Base-by-base conservation (phyloP, 1,140 invertebrate genomes). In the Drosophila funebris region DNA sequence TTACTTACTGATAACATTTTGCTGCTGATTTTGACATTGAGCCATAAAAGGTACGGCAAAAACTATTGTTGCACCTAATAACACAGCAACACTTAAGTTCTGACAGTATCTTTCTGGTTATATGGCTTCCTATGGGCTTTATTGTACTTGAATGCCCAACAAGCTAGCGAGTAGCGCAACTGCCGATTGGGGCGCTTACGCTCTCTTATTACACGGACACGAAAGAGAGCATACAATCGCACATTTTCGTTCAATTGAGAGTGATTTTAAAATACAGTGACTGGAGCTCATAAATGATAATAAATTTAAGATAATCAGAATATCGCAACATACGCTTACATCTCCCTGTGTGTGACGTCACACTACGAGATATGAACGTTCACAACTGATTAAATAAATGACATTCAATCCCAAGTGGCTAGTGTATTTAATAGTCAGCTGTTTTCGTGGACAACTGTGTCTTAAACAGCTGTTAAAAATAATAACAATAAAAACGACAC, bases 1-100 rank as follows among this genome's bases (percentile, higher is more conserved):
- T 68, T 75, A 67, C 69, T 20, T 63, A 73, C 67, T 78, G 75
- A 83, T 88, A 88, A 76, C 64, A 78, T 57, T 48, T 46, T 53
- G 60, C 43, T 46, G 39, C 14, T 52, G 68, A 71, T 63, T 74
- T 71, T 69, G 22, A 73, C 62, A 68, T 76, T 58, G 48, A 46
- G 18, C 66, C 57, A 44, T 69, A 54, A 43, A 36, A 37, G 44
- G 53, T 64, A 52, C 41, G 46, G 31, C 27, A 13, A 68, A 31
- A 44, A 63, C 56, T 75, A 88, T 76, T 87, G 68, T 72, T 72
- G 63, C 46, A 4, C 41, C 24, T 16, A 11, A n/a, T 27, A 60
- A 37, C 33, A 36, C 56, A 43, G 41, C 31, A 53, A 24, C 16
- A 44, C 36, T 18, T 46, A 29, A 24, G 31, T 14, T 33, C 29